phyloP scores from a whole-genome alignment of 2,113 vertebrate genomes.

The Clarias gariepinus region DNA sequence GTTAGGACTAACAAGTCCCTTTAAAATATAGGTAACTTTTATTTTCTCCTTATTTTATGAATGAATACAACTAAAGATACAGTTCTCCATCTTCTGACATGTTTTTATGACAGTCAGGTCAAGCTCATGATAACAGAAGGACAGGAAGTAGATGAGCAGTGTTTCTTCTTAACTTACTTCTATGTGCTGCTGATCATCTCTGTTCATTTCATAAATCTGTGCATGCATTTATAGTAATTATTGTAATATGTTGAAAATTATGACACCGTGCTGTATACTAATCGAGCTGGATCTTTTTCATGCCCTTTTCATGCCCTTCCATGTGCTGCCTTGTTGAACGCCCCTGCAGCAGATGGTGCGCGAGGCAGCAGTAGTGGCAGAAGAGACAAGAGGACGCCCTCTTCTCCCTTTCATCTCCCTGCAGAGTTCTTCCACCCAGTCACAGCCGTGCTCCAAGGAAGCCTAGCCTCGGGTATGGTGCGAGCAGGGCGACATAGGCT shows the following conservation, averaged over 20 bases:
- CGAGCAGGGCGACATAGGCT: conserved; percentile 64
- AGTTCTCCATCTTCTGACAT: background rate
- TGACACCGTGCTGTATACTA: background rate
- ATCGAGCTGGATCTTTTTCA: background rate
- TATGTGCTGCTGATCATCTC: background rate
- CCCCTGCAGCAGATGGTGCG: conserved; percentile 30
- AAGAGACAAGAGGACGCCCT: conserved; percentile 54
- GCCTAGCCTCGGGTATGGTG: conserved; percentile 63
- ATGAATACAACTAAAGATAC: background rate
- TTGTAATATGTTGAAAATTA: background rate
- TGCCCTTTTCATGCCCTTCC: background rate
- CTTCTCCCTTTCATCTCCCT: conserved; percentile 77
- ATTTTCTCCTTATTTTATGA: background rate
- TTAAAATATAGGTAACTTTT: background rate
- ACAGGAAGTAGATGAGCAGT: background rate
- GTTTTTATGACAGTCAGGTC: conserved; percentile 27
- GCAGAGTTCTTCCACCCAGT: conserved; percentile 89
- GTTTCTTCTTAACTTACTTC: background rate
- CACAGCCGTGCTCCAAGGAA: conserved; percentile 65
- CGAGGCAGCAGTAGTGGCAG: conserved; percentile 18
- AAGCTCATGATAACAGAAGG: conserved; percentile 17
- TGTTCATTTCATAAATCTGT: background rate
- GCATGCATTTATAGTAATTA: background rate
- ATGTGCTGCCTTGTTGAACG: conserved; percentile 4
- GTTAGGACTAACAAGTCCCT: background rate